Percentiles rank a stretch among this genome's conserved stretches.
Evolutionary conservation across 2,113 vertebrate species (phyloP).

Genomic region (Orthonyx spaldingii): DNA sequence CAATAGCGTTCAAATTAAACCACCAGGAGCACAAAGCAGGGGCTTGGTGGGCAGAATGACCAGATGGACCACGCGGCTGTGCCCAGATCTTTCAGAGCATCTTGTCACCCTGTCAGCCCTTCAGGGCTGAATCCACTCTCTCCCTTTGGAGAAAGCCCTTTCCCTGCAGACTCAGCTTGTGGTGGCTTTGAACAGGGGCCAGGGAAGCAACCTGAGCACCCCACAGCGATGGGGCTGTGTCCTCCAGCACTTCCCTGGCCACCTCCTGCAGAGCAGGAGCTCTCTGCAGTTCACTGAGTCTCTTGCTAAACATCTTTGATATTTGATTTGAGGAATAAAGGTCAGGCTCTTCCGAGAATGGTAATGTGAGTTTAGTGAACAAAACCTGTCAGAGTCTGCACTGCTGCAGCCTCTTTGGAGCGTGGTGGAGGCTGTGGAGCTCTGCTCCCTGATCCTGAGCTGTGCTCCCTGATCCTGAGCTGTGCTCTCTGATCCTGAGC

Average conservation of each 20-base stretch:
- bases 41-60: neutral
- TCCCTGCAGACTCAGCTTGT: neutral
- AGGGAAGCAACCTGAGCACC: neutral
- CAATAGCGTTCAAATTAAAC: neutral
- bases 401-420: neutral
- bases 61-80: fast-evolving
- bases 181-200: neutral
- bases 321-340: constrained; percentile 47
- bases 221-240: fast-evolving
- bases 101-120: neutral
- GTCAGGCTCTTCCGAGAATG: neutral
- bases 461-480: neutral
- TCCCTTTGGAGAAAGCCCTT: neutral
- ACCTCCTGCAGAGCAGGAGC: neutral
- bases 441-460: neutral
- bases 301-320: neutral
- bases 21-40: neutral
- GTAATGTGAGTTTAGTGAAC: neutral
- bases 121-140: neutral
- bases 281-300: neutral
- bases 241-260: neutral
- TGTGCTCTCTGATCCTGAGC: too few species aligned
- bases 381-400: neutral
- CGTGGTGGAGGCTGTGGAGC: neutral
- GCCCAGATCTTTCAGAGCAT: neutral